phyloP scores from a whole-genome alignment of 2,113 vertebrate species.

The Pseudolaguvia tuberculata region DNA sequence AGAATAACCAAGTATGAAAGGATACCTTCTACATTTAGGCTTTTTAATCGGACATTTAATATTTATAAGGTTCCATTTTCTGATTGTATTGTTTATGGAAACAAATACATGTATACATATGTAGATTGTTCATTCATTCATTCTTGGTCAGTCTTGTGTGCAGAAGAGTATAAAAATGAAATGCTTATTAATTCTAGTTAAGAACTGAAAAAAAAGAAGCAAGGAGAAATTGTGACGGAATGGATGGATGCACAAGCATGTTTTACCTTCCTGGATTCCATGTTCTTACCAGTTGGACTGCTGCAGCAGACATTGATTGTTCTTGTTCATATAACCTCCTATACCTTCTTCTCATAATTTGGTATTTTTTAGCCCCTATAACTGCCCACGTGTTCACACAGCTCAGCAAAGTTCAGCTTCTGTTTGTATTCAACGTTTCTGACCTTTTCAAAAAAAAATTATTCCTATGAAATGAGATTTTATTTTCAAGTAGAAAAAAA shows the following conservation, averaged over 20 bases:
- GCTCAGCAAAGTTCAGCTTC: constrained; percentile 52
- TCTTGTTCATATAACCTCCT: not conserved
- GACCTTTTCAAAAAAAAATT: constrained; percentile 71
- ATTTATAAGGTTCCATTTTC: not conserved
- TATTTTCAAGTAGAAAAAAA: constrained; percentile 59
- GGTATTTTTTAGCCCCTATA: constrained; percentile 37
- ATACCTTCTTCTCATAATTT: constrained; percentile 19
- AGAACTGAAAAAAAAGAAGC: constrained; percentile 16
- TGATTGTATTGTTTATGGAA: not conserved
- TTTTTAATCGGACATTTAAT: not conserved
- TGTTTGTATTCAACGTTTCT: constrained; percentile 56
- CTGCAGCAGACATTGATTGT: constrained; percentile 29
- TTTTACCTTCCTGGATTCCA: constrained; percentile 7
- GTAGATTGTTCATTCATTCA: too few species aligned
- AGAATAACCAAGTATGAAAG: not conserved
- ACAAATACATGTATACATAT: too few species aligned
- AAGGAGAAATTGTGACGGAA: not conserved
- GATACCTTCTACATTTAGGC: not conserved
- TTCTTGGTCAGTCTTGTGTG: too few species aligned
- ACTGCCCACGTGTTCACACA: constrained; percentile 50
- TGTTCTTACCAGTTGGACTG: constrained; percentile 34
- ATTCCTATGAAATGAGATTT: constrained; percentile 69
- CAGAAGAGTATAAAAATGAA: too few species aligned
- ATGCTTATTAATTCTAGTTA: not conserved
- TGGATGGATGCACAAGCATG: constrained; percentile 7